Base-by-base conservation (phyloP, 2,113 vertebrate species). In the human (Homo sapiens) region DNA sequence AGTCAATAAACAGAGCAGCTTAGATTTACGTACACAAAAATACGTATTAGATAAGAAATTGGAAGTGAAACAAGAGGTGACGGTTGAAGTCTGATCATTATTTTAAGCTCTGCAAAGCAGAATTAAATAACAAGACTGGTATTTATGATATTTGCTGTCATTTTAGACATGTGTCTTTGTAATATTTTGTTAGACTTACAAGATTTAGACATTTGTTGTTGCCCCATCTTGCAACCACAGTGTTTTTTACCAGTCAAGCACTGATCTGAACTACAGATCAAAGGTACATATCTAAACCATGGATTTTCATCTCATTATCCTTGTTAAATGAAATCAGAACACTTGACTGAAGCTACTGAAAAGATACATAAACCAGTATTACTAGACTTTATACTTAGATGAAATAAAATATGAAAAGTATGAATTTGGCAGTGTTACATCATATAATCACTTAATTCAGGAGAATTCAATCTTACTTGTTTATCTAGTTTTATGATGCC, bases 101-200 rank as follows among this genome's bases (percentile, higher is more conserved):
- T 84, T 59, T 95, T 93, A 96, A 94, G 32, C 35, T 81, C 45
- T 9, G 40, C 50, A 30, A 93, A 85, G 85, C 57, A 87, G 68
- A 81, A 90, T 10, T 64, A 27, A 95, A 30, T 83, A 57, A 80
- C 14, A 88, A 81, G n/a, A 45, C 16, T 30, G 23, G 12, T 64
- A 72, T 84, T 79, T 81, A 22, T 90, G 27, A 90, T 14, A 14
- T 78, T 50, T 90, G 20, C 52, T 79, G 38, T 85, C 89, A 93
- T 76, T 90, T 87, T 43, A 81, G 57, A 79, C 0, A 3, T 57
- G 90, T 70, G 4, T 59, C 66, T 78, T 78, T 86, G 20, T 38
- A 66, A 82, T 18, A 91, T 89, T 96, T 89, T 86, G 79, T 91
- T 91, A 83, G 27, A 86, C 73, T 93, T 87, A 5, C 57, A 96